phyloP scores from a whole-genome alignment of 2,888 invertebrate species.

The Hyles lineata region DNA sequence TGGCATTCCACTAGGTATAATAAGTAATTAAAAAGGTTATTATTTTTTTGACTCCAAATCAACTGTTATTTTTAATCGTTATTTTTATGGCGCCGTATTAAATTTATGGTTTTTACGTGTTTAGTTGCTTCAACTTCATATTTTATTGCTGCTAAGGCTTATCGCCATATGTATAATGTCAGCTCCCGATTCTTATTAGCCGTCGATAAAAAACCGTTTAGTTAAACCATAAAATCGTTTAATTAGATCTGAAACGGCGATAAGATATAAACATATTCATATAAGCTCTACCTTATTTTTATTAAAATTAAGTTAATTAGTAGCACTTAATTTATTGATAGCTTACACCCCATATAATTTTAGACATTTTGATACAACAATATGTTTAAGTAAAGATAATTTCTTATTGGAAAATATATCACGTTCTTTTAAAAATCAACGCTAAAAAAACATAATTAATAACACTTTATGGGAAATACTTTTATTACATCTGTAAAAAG shows the following conservation, averaged over 20 bases:
- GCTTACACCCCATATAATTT: too few relatives aligned
- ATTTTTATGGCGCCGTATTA: background rate
- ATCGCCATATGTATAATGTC: conserved; percentile 9
- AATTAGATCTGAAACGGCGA: background rate
- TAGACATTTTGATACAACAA: too few relatives aligned
- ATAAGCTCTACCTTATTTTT: background rate
- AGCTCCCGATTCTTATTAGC: background rate
- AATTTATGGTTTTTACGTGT: background rate
- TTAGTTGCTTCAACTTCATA: background rate
- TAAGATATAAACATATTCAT: conserved; percentile 12
- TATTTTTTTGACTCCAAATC: background rate
- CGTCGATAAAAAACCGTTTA: conserved; percentile 18
- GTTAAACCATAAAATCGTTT: conserved; percentile 13
- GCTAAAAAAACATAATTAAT: too few relatives aligned
- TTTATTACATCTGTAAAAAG: background rate
- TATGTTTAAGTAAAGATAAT: background rate
- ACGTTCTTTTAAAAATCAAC: background rate
- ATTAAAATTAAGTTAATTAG: background rate
- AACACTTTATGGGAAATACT: too few relatives aligned
- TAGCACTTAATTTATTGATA: too few relatives aligned
- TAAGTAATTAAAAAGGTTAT: background rate
- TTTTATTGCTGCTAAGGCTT: background rate
- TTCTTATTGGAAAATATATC: conserved; percentile 14
- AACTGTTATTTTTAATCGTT: conserved; percentile 7
- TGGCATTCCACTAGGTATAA: background rate